These are phyloP conservation scores for Ophion ellenae DNA, from an alignment of 2,888 invertebrate species.

Conservation along the genomic window DNA sequence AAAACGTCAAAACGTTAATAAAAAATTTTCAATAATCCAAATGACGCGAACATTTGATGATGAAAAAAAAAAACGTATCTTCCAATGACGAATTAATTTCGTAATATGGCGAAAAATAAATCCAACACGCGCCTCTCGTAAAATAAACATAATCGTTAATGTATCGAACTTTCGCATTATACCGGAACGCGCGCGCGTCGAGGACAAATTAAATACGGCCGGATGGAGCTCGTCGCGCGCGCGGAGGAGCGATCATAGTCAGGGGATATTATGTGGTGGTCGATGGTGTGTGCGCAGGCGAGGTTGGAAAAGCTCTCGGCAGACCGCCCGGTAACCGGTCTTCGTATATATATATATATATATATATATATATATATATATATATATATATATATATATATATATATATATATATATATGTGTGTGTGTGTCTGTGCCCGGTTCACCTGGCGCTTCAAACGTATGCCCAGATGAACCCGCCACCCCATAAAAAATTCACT, in stretches of 20 bases:
- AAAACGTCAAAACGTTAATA: no score
- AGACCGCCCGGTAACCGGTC: constrained; percentile 40
- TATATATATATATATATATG: neutral
- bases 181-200: constrained; percentile 36
- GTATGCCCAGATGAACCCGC: neutral
- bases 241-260: constrained; percentile 44
- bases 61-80: neutral
- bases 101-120: neutral
- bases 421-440: neutral
- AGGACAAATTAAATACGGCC: constrained; percentile 49
- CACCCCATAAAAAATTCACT: constrained; percentile 6
- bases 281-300: constrained; percentile 60
- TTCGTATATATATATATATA: neutral
- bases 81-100: neutral
- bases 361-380: no score
- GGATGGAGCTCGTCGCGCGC: constrained; percentile 29
- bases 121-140: neutral
- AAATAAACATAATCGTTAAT: constrained; percentile 45
- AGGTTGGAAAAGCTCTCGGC: constrained; percentile 52
- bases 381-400: neutral
- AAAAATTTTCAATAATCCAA: no score
- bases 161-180: constrained; percentile 55
- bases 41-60: neutral
- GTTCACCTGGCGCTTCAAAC: neutral
- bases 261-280: constrained; percentile 44